Evolutionary conservation across 1,140 invertebrate species (phyloP).

Genomic region (Drosophila pseudoobscura): DNA sequence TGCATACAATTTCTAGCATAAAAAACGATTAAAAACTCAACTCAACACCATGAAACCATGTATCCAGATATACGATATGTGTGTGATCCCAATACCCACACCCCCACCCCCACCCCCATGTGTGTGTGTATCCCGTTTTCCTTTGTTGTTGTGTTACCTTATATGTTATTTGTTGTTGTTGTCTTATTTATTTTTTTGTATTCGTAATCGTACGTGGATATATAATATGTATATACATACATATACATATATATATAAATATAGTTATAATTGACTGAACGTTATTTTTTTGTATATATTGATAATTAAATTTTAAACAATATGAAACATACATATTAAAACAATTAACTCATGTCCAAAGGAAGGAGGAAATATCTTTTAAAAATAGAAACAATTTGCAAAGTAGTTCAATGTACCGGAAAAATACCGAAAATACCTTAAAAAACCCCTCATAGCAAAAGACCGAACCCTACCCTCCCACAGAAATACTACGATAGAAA

Average conservation of each 20-base stretch:
- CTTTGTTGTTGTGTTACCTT: no score
- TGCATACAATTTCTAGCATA: constrained; percentile 1
- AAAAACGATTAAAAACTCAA: not conserved
- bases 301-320: constrained; percentile 68
- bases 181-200: constrained; percentile 39
- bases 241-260: constrained; percentile 30
- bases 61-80: constrained; percentile 3
- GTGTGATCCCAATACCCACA: not conserved
- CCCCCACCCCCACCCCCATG: no score
- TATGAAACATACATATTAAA: constrained; percentile 23
- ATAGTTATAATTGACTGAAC: constrained; percentile 77
- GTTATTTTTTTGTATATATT: constrained; percentile 75
- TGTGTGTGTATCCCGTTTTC: no score
- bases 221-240: not conserved
- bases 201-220: constrained; percentile 23
- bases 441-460: no score
- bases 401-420: constrained; percentile 28
- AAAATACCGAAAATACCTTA: no score
- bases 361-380: constrained; percentile 24
- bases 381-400: constrained; percentile 40
- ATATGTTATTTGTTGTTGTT: constrained; percentile 3
- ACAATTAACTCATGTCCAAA: constrained; percentile 43
- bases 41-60: not conserved
- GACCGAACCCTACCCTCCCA: no score
- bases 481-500: no score